These are phyloP conservation scores for Globicephala melas DNA, from an alignment of 2,113 vertebrate genomes.

Conservation along the genomic window DNA sequence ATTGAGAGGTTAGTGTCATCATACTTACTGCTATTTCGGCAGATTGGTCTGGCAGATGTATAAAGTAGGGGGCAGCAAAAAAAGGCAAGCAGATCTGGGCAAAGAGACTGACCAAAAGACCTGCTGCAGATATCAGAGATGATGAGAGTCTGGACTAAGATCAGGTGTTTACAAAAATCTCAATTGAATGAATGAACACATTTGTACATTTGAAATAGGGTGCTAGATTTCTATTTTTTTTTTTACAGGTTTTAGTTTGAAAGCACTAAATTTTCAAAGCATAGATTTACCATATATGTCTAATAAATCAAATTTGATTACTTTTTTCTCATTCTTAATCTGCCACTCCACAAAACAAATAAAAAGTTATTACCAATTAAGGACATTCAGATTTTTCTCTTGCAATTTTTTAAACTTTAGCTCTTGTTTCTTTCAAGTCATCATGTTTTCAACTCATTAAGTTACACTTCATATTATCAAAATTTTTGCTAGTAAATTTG, in stretches of 20 bases:
- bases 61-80: accelerated
- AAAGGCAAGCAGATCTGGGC: not conserved
- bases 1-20: not conserved
- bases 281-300: not conserved
- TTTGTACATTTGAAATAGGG: not conserved
- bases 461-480: not conserved
- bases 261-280: not conserved
- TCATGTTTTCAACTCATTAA: not conserved
- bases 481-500: not conserved
- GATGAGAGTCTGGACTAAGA: not conserved
- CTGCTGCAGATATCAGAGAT: not conserved
- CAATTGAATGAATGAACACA: not conserved
- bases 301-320: not conserved
- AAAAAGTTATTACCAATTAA: not conserved
- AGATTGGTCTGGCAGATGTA: not conserved
- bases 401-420: not conserved
- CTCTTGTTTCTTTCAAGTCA: not conserved
- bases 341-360: not conserved
- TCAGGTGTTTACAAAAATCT: not conserved
- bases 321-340: not conserved
- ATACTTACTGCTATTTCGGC: not conserved
- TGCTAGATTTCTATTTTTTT: not conserved
- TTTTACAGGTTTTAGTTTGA: not conserved
- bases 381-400: not conserved
- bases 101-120: not conserved